Conservation (phyloP, 2,888 invertebrate genomes). For the Cerceris ruficornis region DNA sequence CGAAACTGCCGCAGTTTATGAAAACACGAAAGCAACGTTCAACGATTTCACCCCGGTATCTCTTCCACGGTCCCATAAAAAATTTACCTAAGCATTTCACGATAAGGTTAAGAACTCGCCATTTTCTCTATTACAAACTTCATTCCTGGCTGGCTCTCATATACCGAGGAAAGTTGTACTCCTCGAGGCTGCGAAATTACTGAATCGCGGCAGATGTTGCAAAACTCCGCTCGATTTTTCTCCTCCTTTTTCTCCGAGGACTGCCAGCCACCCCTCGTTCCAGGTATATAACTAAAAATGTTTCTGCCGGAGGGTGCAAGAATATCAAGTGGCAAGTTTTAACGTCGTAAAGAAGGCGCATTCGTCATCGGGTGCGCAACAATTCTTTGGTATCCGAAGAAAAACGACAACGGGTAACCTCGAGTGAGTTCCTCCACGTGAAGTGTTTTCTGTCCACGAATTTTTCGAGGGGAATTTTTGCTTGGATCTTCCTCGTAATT, state of each 20-base stretch:
- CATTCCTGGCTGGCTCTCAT: slow-evolving; percentile 5
- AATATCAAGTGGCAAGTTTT: slow-evolving; percentile 5
- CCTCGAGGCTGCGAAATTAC: slow-evolving; percentile 21
- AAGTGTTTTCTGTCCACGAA: slow-evolving; percentile 17
- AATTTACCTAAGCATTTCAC: neutral
- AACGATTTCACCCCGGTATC: neutral
- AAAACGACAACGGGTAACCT: neutral
- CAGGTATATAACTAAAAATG: slow-evolving; percentile 8
- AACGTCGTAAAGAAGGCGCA: slow-evolving; percentile 11
- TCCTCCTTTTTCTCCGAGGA: neutral
- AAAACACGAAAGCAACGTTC: no score
- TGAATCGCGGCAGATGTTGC: slow-evolving; percentile 22
- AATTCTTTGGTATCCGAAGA: slow-evolving; percentile 23
- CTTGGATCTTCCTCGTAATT: no score
- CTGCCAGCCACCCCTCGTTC: neutral
- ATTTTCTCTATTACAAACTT: slow-evolving; percentile 6
- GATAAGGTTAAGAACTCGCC: neutral
- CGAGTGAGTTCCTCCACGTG: slow-evolving; percentile 35
- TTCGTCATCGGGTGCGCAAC: slow-evolving; percentile 44
- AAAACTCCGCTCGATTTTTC: slow-evolving; percentile 30
- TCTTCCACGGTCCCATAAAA: neutral
- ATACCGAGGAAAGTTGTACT: slow-evolving; percentile 2
- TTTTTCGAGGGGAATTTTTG: no score
- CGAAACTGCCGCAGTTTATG: no score
- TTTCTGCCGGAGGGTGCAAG: slow-evolving; percentile 6